phyloP scores from a whole-genome alignment of 37 sponge, comb jelly and placozoan genomes.

The Theonella swinhoei region DNA sequence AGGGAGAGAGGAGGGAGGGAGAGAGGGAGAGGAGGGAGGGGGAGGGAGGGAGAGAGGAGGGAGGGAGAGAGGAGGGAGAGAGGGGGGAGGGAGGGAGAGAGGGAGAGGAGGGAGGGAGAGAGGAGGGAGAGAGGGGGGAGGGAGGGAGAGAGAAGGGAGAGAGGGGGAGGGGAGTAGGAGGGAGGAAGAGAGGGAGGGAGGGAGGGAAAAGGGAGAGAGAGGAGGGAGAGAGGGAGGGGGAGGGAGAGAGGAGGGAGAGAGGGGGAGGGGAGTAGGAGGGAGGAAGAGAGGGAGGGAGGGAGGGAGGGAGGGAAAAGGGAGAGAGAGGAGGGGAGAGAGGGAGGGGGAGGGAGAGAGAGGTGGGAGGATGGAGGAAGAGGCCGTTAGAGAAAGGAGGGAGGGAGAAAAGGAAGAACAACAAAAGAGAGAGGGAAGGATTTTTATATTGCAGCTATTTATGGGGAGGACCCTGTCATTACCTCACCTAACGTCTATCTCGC shows the following conservation, averaged over 20 bases:
- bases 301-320: background rate
- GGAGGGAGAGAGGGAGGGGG: background rate
- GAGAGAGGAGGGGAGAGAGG: slow-evolving; percentile 7
- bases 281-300: background rate
- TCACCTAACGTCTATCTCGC: slow-evolving; percentile 93
- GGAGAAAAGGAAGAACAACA: background rate
- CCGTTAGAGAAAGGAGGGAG: background rate
- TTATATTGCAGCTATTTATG: background rate
- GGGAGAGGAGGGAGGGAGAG: background rate
- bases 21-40: background rate
- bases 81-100: background rate
- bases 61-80: background rate
- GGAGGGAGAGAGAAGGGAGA: background rate
- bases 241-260: slow-evolving; percentile 1
- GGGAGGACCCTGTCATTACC: background rate
- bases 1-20: background rate
- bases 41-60: background rate
- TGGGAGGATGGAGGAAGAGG: background rate
- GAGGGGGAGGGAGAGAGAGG: background rate
- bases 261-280: slow-evolving; percentile 1
- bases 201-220: background rate
- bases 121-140: background rate
- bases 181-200: background rate
- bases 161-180: slow-evolving; percentile 3
- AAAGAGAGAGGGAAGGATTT: background rate